These are phyloP conservation scores for Camponotus fellah DNA, from an alignment of 2,888 invertebrate genomes.

Conservation along the genomic window DNA sequence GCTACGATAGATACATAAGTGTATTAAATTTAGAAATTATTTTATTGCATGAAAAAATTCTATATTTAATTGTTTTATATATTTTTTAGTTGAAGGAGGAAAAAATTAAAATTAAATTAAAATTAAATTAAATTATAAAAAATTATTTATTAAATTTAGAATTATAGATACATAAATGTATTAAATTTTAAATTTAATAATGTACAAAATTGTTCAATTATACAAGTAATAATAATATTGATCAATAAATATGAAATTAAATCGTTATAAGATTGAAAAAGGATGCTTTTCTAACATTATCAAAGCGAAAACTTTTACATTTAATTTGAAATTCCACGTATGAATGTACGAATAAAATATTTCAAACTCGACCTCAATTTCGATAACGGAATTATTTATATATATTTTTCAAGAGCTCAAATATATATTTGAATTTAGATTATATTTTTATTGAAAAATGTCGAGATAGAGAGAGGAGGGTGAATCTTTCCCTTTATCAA, in stretches of 20 bases:
- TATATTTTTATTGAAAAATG: background rate
- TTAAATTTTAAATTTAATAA: background rate
- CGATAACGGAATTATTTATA: background rate
- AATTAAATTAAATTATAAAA: background rate
- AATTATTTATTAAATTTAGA: too few relatives aligned
- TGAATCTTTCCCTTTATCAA: background rate
- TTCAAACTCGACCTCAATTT: conserved; percentile 6
- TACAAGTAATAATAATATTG: background rate
- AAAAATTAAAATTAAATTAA: background rate
- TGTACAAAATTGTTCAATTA: background rate
- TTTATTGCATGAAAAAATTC: background rate
- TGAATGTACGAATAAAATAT: background rate
- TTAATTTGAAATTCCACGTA: background rate
- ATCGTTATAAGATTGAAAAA: background rate
- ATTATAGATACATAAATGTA: background rate
- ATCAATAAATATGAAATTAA: background rate
- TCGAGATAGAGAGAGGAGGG: background rate
- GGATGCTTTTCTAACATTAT: background rate
- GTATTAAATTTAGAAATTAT: too few relatives aligned
- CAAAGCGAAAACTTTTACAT: background rate
- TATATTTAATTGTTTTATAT: background rate
- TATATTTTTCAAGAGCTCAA: background rate
- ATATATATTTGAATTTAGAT: background rate
- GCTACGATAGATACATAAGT: too few relatives aligned
- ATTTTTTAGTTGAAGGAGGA: background rate